Conservation (phyloP, 1,140 invertebrate genomes). For the Potamilus streckersoni region DNA sequence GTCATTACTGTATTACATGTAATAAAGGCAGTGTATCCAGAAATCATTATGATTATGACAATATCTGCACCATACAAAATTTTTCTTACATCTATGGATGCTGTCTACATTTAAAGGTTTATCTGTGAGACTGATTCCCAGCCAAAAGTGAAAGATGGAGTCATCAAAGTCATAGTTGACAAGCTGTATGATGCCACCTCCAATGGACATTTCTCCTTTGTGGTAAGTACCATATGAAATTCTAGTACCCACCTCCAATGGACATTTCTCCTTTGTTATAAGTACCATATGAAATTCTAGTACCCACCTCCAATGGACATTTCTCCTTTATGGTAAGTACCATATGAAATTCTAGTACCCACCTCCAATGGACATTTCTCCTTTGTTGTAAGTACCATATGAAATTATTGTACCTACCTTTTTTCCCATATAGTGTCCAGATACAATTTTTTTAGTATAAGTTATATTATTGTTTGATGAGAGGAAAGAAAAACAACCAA, state of each 20-base stretch:
- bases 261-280: conserved; percentile 56
- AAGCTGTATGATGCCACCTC: conserved; percentile 50
- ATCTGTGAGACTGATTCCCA: conserved; percentile 49
- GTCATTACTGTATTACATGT: too few species aligned
- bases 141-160: conserved; percentile 34
- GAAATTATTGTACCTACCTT: too few species aligned
- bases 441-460: too few species aligned
- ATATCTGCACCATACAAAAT: too few species aligned
- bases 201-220: conserved; percentile 50
- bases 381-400: conserved; percentile 55
- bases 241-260: conserved; percentile 7
- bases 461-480: too few species aligned
- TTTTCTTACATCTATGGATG: neutral
- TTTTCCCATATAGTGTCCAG: too few species aligned
- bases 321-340: conserved; percentile 59
- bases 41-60: too few species aligned
- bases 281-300: conserved; percentile 13
- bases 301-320: conserved; percentile 15
- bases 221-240: conserved; percentile 43
- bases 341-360: neutral
- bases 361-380: conserved; percentile 36
- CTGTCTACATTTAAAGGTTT: conserved; percentile 44
- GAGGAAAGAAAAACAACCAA: too few species aligned
- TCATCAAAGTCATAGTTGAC: conserved; percentile 50
- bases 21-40: too few species aligned